Evolutionary conservation across 2,113 vertebrate species (phyloP).

Genomic region (Crotalus helleri): DNA sequence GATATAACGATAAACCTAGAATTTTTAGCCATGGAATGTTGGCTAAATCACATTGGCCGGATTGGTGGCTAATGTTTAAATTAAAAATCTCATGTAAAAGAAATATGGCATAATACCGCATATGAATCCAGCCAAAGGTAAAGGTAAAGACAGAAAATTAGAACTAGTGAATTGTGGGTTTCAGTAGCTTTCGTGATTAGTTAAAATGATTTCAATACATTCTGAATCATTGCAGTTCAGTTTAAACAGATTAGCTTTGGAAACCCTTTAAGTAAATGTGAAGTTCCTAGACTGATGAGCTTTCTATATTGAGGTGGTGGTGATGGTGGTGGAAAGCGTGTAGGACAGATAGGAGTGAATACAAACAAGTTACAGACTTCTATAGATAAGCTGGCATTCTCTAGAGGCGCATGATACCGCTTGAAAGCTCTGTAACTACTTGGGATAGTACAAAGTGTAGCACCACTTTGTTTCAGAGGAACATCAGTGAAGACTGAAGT

Average conservation of each 20-base stretch:
- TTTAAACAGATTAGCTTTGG: slow-evolving; percentile 33
- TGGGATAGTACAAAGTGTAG: slow-evolving; percentile 59
- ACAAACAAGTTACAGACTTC: slow-evolving; percentile 59
- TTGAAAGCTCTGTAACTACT: slow-evolving; percentile 53
- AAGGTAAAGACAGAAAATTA: not conserved
- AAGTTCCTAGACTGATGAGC: slow-evolving; percentile 40
- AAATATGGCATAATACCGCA: not conserved
- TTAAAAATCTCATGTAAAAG: not conserved
- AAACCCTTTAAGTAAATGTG: slow-evolving; percentile 44
- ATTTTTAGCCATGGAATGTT: not conserved
- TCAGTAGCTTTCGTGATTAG: not conserved
- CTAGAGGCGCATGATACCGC: slow-evolving; percentile 46
- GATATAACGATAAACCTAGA: not conserved
- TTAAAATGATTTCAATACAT: slow-evolving; percentile 9
- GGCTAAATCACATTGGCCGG: not conserved
- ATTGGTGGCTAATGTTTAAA: not conserved
- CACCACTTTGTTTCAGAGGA: slow-evolving; percentile 56
- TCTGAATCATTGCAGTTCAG: slow-evolving; percentile 2
- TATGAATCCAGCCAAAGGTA: not conserved
- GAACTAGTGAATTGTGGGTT: not conserved
- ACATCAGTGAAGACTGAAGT: slow-evolving; percentile 21
- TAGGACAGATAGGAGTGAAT: slow-evolving; percentile 52
- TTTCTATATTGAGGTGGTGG: slow-evolving; percentile 24
- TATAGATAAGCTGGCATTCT: slow-evolving; percentile 57
- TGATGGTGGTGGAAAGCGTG: slow-evolving; percentile 2